A percentile compares a stretch with the other conserved stretches of the same genome.
These are phyloP conservation scores for Leuctra nigra DNA, from an alignment of 2,888 invertebrate species.

Conservation along the genomic window DNA sequence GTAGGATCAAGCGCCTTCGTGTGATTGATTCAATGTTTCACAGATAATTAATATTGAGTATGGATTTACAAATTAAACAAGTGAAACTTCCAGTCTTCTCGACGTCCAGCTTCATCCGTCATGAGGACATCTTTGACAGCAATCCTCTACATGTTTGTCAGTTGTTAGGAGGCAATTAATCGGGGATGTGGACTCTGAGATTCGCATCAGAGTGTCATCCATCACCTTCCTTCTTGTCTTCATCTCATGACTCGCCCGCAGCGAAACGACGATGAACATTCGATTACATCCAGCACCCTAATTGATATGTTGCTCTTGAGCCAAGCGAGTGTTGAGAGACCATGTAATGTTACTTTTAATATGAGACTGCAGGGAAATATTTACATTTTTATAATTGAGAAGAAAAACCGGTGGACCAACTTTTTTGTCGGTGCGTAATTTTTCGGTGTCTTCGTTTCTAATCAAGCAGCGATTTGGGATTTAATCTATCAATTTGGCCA, in stretches of 20 bases:
- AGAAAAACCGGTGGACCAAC: conserved; percentile 15
- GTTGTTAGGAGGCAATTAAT: not conserved
- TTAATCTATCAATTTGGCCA: no score
- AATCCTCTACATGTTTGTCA: not conserved
- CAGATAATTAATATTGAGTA: no score
- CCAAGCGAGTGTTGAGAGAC: not conserved
- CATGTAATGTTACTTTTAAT: not conserved
- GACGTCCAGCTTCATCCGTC: no score
- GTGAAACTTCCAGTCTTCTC: no score
- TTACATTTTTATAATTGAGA: conserved; percentile 11
- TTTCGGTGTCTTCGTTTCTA: no score
- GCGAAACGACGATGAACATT: not conserved
- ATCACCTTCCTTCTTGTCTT: not conserved
- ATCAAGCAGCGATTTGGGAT: no score
- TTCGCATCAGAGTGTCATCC: conserved; percentile 5
- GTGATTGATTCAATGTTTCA: no score
- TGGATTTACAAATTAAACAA: no score
- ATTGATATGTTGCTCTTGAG: conserved; percentile 1
- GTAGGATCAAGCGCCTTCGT: no score
- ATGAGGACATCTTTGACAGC: no score
- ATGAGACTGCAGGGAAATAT: conserved; percentile 2
- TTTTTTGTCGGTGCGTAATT: not conserved
- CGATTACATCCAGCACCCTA: not conserved
- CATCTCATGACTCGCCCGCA: not conserved
- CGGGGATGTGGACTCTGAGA: not conserved